phyloP scores from a whole-genome alignment of 2,113 vertebrate genomes.

The Ptilorrhoa leucosticta region DNA sequence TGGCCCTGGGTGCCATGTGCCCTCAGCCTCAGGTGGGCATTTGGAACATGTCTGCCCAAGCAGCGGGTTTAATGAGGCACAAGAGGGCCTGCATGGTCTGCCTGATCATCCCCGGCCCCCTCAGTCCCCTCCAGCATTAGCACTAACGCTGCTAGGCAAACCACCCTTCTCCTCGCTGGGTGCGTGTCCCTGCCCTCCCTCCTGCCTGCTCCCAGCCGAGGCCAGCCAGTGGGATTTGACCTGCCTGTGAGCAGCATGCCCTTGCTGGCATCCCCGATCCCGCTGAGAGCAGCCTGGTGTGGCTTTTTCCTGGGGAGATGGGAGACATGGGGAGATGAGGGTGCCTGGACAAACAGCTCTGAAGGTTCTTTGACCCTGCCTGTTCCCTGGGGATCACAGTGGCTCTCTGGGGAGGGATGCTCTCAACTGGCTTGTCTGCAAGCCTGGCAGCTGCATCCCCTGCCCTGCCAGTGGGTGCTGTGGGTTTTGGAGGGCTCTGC shows the following conservation, averaged over 20 bases:
- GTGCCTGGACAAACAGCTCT: background rate
- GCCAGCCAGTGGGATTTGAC: background rate
- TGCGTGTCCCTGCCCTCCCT: background rate
- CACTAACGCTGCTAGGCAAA: background rate
- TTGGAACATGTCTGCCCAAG: background rate
- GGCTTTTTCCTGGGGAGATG: background rate
- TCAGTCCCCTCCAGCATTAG: background rate
- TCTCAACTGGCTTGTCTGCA: background rate
- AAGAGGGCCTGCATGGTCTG: background rate
- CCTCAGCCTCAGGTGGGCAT: background rate
- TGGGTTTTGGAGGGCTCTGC: background rate
- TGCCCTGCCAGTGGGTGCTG: background rate
- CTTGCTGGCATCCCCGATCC: background rate
- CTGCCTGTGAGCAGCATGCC: background rate
- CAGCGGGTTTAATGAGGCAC: background rate
- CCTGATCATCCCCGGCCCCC: fast-evolving
- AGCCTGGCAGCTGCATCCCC: background rate
- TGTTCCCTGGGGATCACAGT: background rate
- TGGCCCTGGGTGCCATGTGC: background rate
- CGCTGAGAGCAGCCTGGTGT: background rate
- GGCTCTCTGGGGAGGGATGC: background rate
- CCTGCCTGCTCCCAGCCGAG: background rate
- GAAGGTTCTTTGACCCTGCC: background rate
- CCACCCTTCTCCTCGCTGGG: background rate
- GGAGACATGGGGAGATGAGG: background rate